phyloP scores from a whole-genome alignment of 2,113 vertebrate genomes.

The Alethe diademata region DNA sequence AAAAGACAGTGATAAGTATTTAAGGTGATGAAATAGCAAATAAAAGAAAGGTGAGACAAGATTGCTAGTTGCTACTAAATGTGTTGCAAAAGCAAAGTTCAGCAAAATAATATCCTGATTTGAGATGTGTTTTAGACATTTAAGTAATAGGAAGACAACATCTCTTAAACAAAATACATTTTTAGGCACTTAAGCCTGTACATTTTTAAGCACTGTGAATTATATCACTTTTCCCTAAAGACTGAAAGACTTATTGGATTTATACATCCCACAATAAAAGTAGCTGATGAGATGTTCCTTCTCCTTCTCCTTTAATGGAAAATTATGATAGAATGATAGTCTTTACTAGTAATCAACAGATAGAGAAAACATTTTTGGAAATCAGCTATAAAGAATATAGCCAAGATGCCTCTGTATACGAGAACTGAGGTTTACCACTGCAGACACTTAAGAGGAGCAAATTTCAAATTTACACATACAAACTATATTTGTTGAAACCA shows the following conservation, averaged over 20 bases:
- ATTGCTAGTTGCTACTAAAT: background rate
- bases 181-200: background rate
- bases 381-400: background rate
- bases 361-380: background rate
- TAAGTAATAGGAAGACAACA: background rate
- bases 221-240: background rate
- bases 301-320: background rate
- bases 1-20: background rate
- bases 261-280: background rate
- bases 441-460: background rate
- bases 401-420: background rate
- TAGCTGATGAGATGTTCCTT: background rate
- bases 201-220: background rate
- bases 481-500: background rate
- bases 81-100: background rate
- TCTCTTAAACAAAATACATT: background rate
- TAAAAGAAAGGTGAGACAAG: background rate
- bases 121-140: background rate
- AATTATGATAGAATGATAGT: background rate
- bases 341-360: background rate
- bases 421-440: background rate
- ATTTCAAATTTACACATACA: background rate
- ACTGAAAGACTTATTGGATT: background rate
- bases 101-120: background rate
- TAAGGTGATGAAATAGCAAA: background rate